These are phyloP conservation scores for Nanger granti DNA, from an alignment of 2,113 vertebrate genomes.

Conservation along the genomic window DNA sequence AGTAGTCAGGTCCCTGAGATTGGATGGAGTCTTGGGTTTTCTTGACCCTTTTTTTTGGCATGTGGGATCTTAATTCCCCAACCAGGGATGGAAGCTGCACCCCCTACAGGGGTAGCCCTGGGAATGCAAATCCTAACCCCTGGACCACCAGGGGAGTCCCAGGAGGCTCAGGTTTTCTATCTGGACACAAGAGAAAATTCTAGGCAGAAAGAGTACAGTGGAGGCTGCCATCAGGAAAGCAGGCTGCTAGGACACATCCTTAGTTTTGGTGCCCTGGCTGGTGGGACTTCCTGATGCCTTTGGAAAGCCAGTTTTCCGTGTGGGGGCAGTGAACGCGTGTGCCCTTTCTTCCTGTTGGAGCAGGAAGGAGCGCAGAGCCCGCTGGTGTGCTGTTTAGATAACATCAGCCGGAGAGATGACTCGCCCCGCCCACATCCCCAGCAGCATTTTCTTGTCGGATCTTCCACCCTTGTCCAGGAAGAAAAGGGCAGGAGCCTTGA, in stretches of 20 bases:
- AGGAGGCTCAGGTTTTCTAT: neutral
- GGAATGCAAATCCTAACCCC: neutral
- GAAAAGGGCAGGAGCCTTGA: neutral
- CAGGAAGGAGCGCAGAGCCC: neutral
- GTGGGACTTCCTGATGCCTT: conserved; percentile 14
- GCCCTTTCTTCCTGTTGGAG: conserved; percentile 15
- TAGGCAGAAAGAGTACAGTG: neutral
- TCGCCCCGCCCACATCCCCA: neutral
- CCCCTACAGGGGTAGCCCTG: neutral
- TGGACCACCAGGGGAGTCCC: neutral
- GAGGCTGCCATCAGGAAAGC: neutral
- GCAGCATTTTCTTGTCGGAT: neutral
- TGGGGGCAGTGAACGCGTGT: neutral
- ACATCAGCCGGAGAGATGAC: neutral
- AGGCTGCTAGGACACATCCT: neutral
- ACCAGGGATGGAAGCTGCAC: rapidly evolving
- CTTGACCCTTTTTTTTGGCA: neutral
- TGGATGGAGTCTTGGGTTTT: neutral
- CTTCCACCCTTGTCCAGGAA: neutral
- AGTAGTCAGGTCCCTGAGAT: neutral
- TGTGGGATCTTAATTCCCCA: neutral
- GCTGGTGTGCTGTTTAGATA: neutral
- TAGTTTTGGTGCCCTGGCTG: conserved; percentile 28
- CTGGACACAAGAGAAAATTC: neutral
- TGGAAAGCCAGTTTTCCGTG: neutral